Evolutionary conservation across 2,113 vertebrate species (phyloP), one percentile per base, ranked within the genome.

Genomic region (Trematomus loennbergii): DNA sequence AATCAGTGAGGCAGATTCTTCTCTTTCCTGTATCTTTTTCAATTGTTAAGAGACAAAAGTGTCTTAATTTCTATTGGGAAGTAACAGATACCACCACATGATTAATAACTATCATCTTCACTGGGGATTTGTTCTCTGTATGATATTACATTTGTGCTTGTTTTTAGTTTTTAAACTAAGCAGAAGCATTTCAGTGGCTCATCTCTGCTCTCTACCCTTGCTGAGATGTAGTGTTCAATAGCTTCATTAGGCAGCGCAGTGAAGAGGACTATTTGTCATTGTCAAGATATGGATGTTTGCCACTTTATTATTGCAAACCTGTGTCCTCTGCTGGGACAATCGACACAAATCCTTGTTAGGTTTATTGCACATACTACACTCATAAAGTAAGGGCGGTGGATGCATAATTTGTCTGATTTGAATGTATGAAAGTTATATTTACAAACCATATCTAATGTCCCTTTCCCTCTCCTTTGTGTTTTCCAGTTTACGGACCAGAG

Each of bases 401-500:
- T 62, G 16, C 13, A 63, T 61, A 58, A 70, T 71, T 29, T 25
- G 25, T 74, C 45, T 64, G 25, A 49, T 71, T 83, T 12, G 78
- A 20, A 40, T 54, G 11, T 76, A 22, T 81, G 1, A 54, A 22
- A 53, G 49, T 49, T 25, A 25, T 46, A 5, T 70, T 5, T 20
- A 57, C 3, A 25, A 58, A 66, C 57, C 65, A 18, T 22, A 12
- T 79, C 77, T 88, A 62, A 87, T 61, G 17, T 84, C 2, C 22
- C 22, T 78, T 82, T 86, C 76, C 18, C 48, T 11, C 5, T 82
- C 49, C 84, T 53, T 83, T 82, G 71, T 96, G 84, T 95, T 89
- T 95, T 95, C 71, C 91, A 99, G 98, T 97, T 92, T 99, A 99
- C 79, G 96, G 97, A 95, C 97, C 97, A 73, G 98, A 99, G 79